Conservation (phyloP, 2,888 invertebrate genomes). For the Lasioglossum villosulum region DNA sequence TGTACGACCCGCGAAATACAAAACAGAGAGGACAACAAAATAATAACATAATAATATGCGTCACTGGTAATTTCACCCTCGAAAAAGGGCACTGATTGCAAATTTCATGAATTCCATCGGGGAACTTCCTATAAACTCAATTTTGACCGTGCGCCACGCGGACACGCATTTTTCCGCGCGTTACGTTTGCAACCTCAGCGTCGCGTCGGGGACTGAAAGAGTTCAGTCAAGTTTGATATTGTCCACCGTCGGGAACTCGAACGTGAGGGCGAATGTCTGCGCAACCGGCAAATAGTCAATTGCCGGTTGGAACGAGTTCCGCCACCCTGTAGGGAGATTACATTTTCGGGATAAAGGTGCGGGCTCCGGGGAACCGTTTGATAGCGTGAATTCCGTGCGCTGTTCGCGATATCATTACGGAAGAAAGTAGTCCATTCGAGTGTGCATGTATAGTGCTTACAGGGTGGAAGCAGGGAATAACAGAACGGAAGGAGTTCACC, state of each 20-base stretch:
- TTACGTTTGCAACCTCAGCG: not conserved
- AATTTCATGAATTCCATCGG: not conserved
- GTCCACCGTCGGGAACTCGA: not conserved
- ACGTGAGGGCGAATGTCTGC: too few species aligned
- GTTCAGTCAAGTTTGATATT: not conserved
- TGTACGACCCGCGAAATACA: not conserved
- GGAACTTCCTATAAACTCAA: not conserved
- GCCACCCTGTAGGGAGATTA: conserved; percentile 30
- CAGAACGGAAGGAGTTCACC: conserved; percentile 21
- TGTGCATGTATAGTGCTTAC: not conserved
- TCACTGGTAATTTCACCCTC: not conserved
- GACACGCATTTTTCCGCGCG: not conserved
- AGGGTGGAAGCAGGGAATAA: conserved; percentile 16
- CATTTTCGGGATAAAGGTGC: conserved; percentile 36
- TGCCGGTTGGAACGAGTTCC: conserved; percentile 5
- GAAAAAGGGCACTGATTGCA: not conserved
- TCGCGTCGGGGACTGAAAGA: not conserved
- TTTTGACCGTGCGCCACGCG: not conserved
- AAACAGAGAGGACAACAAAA: not conserved
- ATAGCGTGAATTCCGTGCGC: conserved; percentile 45
- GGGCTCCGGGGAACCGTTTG: conserved; percentile 23
- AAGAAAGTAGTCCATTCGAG: conserved; percentile 52
- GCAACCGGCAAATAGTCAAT: not conserved
- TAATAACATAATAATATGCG: not conserved
- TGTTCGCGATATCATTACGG: conserved; percentile 59